Evolutionary conservation across 2,797 vertebrate genomes (phyloP), one percentile per base, ranked within the genome.

Genomic region (Neoniphon sammara): DNA sequence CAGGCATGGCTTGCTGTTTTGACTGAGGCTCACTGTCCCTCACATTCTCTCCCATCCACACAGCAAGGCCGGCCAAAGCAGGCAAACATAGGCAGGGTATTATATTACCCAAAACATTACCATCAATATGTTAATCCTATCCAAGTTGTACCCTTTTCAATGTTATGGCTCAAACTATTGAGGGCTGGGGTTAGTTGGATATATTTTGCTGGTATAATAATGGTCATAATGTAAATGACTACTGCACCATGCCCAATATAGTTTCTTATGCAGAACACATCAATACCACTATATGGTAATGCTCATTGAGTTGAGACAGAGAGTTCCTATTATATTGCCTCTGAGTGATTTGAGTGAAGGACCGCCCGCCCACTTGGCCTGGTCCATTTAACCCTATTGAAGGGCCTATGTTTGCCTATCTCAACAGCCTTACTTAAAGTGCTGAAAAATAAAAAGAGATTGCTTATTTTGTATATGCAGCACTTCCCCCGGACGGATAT

Each of bases 401-500:
- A 85, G 66, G 79, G 82, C 87, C 86, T 85, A 70, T 77, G 86
- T 85, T 89, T 83, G 70, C 79, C 62, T 73, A 77, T 73, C 75
- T 81, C 73, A 20, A 81, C 87, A 80, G 74, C 70, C 80, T 77
- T 70, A 77, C 77, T 82, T 72, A 81, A 89, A 89, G 82, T 73
- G 77, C 73, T 80, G 78, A 88, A 89, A 91, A 90, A 91, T 88
- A 80, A 88, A 91, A 91, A 89, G 80, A 78, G 80, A 90, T 82
- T 81, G 88, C 87, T 88, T 91, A 85, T 91, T 91, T 90, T 91
- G 85, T 90, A 86, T 86, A 91, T 92, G 89, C 91, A 90, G 89
- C 91, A 86, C 83, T 91, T 89, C 85, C 87, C 86, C 75, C 70
- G 88, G 88, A 90, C 63, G 82, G 81, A 85, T 90, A 93, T 91